Evolutionary conservation across 1,140 invertebrate species (phyloP), one percentile per base, ranked within the genome.

Genomic region (Pomacea maculata): DNA sequence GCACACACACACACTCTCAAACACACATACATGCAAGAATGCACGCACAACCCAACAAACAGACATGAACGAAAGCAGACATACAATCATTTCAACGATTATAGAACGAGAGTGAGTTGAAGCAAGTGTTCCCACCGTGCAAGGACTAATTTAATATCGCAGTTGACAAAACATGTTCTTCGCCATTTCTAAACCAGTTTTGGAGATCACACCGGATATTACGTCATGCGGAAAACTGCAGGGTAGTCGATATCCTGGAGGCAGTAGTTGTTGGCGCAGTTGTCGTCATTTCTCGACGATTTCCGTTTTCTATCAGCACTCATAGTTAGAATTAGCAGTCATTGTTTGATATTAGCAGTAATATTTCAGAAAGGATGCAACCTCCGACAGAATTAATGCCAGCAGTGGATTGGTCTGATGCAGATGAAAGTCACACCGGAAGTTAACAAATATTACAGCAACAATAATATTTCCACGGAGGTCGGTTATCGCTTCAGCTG

Each of bases 1-100:
- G 73, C 81, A 72, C 57, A 82, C 81, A 79, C 57, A 79, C 81
- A 72, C 72, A 82, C 81, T 64, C 72, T 79, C 77, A 61, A 21
- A 82, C 77, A 52, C 63, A 82, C 70, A 29, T 25, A 73, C 45
- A 73, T 34, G 7, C n/a, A 19, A 4, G n/a, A 10, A 19, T 21
- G 21, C 71, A 19, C 71, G 34, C 71, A 73, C 71, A 73, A 54
- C 71, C 55, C 34, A 25, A 10, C 71, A 73, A 7, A 19, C 71
- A 71, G 9, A 19, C 34, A 73, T 19, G 29, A 6, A 34, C 6
- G 54, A 34, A 73, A 34, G 19, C n/a, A 73, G 29, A 45, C 68
- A 34, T 6, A 14, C 45, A 14, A 25, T 25, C n/a, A 71, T 14
- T 14, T 4, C 14, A 71, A 71, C 68, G 0, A n/a, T 3, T 34